Percentiles rank a stretch among this genome's conserved stretches.
Evolutionary conservation across 1,140 invertebrate genomes (phyloP).

Genomic region (Andrena cerasifolii): DNA sequence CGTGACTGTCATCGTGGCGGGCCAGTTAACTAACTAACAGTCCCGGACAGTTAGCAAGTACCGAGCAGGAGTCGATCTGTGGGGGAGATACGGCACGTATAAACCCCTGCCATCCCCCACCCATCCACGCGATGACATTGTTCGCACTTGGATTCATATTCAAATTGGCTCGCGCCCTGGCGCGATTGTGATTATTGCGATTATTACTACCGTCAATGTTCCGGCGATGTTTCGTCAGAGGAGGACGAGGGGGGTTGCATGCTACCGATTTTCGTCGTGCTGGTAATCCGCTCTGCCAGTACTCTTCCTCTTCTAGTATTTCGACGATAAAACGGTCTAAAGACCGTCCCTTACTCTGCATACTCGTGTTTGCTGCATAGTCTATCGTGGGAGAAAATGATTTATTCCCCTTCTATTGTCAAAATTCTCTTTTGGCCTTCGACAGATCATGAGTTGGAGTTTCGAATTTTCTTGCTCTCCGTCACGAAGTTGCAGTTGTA

Average conservation of each 20-base stretch:
- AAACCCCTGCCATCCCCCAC: constrained; percentile 65
- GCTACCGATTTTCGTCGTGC: constrained; percentile 49
- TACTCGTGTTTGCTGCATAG: too few relatives aligned
- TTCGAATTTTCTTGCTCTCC: too few relatives aligned
- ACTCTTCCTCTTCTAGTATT: neutral
- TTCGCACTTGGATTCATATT: constrained; percentile 83
- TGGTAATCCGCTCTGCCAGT: constrained; percentile 20
- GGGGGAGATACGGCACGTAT: constrained; percentile 82
- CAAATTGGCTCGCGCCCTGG: constrained; percentile 80
- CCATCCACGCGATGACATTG: constrained; percentile 78
- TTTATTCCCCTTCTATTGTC: too few relatives aligned
- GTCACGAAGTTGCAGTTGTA: too few relatives aligned
- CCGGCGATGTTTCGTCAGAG: constrained; percentile 70
- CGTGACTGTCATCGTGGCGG: constrained; percentile 81
- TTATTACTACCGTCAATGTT: constrained; percentile 78
- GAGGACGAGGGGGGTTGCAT: constrained; percentile 33
- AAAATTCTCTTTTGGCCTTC: too few relatives aligned
- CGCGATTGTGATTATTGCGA: constrained; percentile 80
- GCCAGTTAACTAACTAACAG: constrained; percentile 82
- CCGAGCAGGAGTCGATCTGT: constrained; percentile 77
- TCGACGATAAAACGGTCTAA: neutral
- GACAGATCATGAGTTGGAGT: too few relatives aligned
- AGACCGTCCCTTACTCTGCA: neutral
- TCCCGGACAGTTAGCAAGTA: constrained; percentile 79
- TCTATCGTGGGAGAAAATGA: too few relatives aligned